Conservation (phyloP, 2,113 vertebrate species). For the Larimichthys crocea region DNA sequence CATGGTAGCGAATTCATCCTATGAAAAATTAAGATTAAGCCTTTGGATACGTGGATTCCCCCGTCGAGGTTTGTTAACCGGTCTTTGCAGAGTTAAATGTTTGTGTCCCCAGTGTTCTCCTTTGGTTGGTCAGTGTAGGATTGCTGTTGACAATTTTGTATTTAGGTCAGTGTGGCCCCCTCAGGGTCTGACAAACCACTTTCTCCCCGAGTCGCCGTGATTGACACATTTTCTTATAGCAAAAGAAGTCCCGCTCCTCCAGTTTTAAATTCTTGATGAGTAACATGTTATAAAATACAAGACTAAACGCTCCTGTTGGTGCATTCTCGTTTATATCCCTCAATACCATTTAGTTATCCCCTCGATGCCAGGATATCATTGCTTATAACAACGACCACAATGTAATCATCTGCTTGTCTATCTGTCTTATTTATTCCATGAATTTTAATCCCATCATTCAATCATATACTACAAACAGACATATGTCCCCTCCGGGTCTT, state of each 20-base stretch:
- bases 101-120: constrained; percentile 57
- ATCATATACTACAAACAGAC: constrained; percentile 39
- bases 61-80: constrained; percentile 15
- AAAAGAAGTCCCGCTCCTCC: constrained; percentile 79
- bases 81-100: constrained; percentile 64
- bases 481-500: constrained; percentile 43
- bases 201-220: constrained; percentile 80
- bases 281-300: constrained; percentile 78
- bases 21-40: constrained; percentile 21
- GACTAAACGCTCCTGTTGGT: constrained; percentile 66
- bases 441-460: constrained; percentile 23
- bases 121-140: constrained; percentile 69
- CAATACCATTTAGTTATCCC: constrained; percentile 42
- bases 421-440: constrained; percentile 16
- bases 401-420: neutral
- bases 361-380: constrained; percentile 9
- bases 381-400: neutral
- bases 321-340: constrained; percentile 51
- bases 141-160: constrained; percentile 83
- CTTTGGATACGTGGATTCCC: neutral
- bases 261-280: constrained; percentile 82
- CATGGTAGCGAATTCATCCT: neutral
- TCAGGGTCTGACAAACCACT: constrained; percentile 82
- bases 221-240: constrained; percentile 82
- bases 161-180: constrained; percentile 86